Percentiles rank a stretch among this genome's conserved stretches.
Evolutionary conservation across 2,888 invertebrate species (phyloP).

Genomic region (Tanytarsus gracilentus): DNA sequence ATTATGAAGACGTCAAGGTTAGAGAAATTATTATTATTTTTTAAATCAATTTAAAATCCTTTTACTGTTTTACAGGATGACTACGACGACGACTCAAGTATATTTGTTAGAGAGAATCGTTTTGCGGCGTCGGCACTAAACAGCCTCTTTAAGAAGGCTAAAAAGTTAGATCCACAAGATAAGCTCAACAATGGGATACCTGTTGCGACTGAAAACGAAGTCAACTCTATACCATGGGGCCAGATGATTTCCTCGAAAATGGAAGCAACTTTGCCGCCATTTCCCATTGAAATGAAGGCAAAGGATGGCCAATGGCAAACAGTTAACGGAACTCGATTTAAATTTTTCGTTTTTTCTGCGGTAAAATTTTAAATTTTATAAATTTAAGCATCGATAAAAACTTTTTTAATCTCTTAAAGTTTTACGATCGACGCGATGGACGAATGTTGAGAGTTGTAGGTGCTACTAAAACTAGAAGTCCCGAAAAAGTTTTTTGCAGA

Average conservation of each 20-base stretch:
- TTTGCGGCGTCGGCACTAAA: conserved; percentile 34
- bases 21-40: conserved; percentile 30
- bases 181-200: conserved; percentile 16
- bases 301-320: conserved; percentile 70
- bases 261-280: conserved; percentile 48
- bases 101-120: conserved; percentile 41
- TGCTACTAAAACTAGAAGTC: conserved; percentile 77
- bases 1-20: conserved; percentile 63
- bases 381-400: no score
- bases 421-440: conserved; percentile 65
- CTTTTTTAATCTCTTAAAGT: conserved; percentile 88
- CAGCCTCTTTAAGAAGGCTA: conserved; percentile 20
- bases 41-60: not conserved
- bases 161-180: conserved; percentile 18
- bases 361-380: no score
- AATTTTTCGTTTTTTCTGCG: conserved; percentile 39
- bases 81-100: conserved; percentile 40
- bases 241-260: conserved; percentile 41
- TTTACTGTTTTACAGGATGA: conserved; percentile 40
- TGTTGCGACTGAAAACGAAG: conserved; percentile 31
- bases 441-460: conserved; percentile 71
- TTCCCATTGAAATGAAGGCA: conserved; percentile 57
- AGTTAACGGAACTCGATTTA: conserved; percentile 53
- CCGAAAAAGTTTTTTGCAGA: conserved; percentile 72
- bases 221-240: conserved; percentile 41